Evolutionary conservation across 2,888 invertebrate species (phyloP), one percentile per base, ranked within the genome.

Genomic region (Nemapogon koenigi): DNA sequence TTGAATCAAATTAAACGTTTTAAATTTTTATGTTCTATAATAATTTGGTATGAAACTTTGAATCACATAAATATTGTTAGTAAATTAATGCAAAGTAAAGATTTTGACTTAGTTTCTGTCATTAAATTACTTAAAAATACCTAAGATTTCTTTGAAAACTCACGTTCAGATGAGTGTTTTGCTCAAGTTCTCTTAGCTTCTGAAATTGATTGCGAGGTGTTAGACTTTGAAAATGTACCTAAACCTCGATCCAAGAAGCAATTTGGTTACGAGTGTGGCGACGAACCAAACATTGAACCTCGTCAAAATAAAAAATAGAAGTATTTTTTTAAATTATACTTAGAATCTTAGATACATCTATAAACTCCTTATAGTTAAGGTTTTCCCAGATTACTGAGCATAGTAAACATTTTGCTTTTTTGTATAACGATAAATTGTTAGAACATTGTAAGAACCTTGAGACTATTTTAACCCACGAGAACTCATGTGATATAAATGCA

Each of bases 21-120:
- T 32, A 32, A 8, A 32, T 32, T 32, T 14, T 32, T 14, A 32
- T 32, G 16, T 16, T 32, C 32, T 32, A 16, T 32, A 8, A 32
- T n/a, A n/a, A n/a, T n/a, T n/a, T n/a, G n/a, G n/a, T n/a, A n/a
- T n/a, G n/a, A n/a, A n/a, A n/a, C n/a, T n/a, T n/a, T n/a, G n/a
- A n/a, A n/a, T n/a, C n/a, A n/a, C n/a, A n/a, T n/a, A n/a, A n/a
- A n/a, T n/a, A 14, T 16, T 16, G 32, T 16, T 16, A 32, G 32
- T 32, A 32, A 32, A 32, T 32, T 32, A 32, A 32, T 32, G 16
- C 32, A 32, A 15, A 32, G 17, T 11, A 32, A 22, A 22, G 10
- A 22, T 22, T 32, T 32, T 32, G 32, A 32, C 32, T 32, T 32
- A 32, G 32, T 32, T 32, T 32, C 32, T 11, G 32, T 16, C 32